Base-by-base conservation (phyloP, 2,113 vertebrate genomes). In the Cebus imitator region DNA sequence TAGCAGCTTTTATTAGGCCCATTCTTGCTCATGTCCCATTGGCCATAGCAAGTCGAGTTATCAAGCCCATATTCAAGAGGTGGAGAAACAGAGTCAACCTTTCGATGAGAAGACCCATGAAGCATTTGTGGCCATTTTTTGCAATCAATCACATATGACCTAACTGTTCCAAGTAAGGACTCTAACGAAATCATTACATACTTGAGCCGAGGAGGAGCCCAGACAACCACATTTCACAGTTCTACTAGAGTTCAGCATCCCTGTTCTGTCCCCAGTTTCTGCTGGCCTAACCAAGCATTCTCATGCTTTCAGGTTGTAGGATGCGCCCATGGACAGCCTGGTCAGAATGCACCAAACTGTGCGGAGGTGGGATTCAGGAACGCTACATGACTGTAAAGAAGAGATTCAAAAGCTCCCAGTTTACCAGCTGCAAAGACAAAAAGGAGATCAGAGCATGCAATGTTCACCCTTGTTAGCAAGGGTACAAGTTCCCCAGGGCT, bases 361-460 rank as follows among this genome's bases (percentile, higher is more conserved):
- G 99, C 0, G 99, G 99, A 2, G 99, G 99, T 14, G 99, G 99
- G 43, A 99, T 99, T 97, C 99, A 99, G 97, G 99, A 99, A 90
- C 99, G 99, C 66, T 99, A 99, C 97, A 99, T 99, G 99, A 99
- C 99, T 2, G 99, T 99, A 32, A 99, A 99, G 99, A 99, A 99
- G 98, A 99, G 99, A 97, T 99, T 99, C 98, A 99, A 99, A 98
- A 99, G 99, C 68, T 98, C 99, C 94, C 99, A 99, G 98, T 99
- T 99, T 80, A 99, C 99, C 96, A 99, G 99, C 98, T 99, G 99
- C 98, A 99, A 99, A 98, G 99, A 99, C 99, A 99, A 99, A 98
- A 99, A 99, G 98, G 99, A 99, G 98, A 99, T 99, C 97, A 99
- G 99, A 87, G 99, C 99, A 4, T 99, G 99, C 97, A 99, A 99